Percentiles rank a stretch among this genome's conserved stretches.
Conservation (phyloP, 2,113 vertebrate genomes). For the Lagopus leucura region DNA sequence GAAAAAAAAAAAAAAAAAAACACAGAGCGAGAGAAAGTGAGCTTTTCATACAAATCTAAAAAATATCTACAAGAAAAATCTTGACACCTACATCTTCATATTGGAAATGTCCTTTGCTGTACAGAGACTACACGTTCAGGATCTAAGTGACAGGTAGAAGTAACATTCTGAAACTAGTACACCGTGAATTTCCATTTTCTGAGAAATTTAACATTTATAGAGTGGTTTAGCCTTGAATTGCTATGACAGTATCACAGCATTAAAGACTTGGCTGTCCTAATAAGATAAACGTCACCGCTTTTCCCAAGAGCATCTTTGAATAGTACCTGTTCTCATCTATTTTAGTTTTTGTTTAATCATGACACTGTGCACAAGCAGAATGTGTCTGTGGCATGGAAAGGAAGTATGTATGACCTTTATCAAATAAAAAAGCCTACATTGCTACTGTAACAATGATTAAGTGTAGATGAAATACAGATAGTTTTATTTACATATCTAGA, state of each 20-base stretch:
- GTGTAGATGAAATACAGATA: slow-evolving; percentile 24
- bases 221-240: slow-evolving; percentile 49
- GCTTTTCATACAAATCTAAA: not conserved
- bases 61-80: not conserved
- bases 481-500: slow-evolving; percentile 49
- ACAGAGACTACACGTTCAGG: not conserved
- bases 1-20: not conserved
- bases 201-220: slow-evolving; percentile 47
- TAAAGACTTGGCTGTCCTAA: slow-evolving; percentile 30
- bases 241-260: slow-evolving; percentile 21
- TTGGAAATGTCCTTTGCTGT: slow-evolving; percentile 11
- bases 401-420: slow-evolving; percentile 28
- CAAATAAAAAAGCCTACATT: not conserved
- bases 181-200: slow-evolving; percentile 49
- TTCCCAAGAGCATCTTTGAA: slow-evolving; percentile 24
- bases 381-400: not conserved
- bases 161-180: slow-evolving; percentile 20
- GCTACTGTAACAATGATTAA: not conserved
- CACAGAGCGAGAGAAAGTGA: not conserved
- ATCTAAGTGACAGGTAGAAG: slow-evolving; percentile 39
- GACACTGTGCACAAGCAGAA: not conserved
- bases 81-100: not conserved
- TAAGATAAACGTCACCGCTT: slow-evolving; percentile 50
- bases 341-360: slow-evolving; percentile 38
- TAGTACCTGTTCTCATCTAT: not conserved